Evolutionary conservation across 2,797 vertebrate species (phyloP).

Genomic region (Cichlasoma orientale): DNA sequence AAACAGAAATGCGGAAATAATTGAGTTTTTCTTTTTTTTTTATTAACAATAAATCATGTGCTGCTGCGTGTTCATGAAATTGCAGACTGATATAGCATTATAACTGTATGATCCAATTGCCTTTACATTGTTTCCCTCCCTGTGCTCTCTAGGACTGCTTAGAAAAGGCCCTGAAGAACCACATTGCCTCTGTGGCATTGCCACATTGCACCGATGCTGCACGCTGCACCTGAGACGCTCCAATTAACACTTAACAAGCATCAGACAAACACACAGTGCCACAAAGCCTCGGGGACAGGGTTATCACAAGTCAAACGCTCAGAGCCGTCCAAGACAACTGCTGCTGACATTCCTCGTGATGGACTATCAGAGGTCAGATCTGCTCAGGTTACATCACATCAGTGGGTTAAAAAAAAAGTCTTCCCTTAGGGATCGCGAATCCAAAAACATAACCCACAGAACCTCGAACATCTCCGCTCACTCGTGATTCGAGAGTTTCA

Average conservation of each 20-base stretch:
- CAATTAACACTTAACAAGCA: conserved; percentile 60
- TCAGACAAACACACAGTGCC: conserved; percentile 56
- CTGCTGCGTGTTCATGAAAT: background rate
- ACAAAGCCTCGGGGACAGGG: conserved; percentile 29
- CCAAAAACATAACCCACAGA: background rate
- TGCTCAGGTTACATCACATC: background rate
- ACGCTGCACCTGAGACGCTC: conserved; percentile 61
- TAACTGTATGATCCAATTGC: background rate
- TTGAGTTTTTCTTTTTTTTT: background rate
- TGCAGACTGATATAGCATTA: background rate
- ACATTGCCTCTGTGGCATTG: conserved; percentile 41
- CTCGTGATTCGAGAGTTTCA: background rate
- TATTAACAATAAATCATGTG: background rate
- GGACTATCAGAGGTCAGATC: conserved; percentile 12
- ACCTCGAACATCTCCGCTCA: background rate
- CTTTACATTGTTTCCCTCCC: background rate
- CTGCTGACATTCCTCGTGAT: conserved; percentile 33
- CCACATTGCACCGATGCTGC: conserved; percentile 15
- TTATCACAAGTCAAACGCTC: conserved; percentile 37
- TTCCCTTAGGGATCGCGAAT: background rate
- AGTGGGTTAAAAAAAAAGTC: background rate
- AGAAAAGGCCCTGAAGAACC: conserved; percentile 30
- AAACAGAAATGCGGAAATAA: background rate
- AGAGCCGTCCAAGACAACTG: conserved; percentile 35
- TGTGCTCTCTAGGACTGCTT: conserved; percentile 1